phyloP scores from a whole-genome alignment of 2,888 invertebrate genomes.

The Unio delphinus region DNA sequence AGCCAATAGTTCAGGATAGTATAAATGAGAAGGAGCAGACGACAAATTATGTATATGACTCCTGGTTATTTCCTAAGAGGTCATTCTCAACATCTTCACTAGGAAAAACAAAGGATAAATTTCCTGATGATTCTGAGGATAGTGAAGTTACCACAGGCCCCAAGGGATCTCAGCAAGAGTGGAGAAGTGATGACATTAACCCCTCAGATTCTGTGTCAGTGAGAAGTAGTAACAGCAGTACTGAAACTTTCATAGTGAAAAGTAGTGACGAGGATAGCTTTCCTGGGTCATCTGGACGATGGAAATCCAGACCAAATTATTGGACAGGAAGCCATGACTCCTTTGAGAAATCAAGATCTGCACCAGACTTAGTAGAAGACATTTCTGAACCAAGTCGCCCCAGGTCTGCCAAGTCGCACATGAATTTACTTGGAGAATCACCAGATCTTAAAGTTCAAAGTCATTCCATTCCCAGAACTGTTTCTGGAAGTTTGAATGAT shows the following conservation, averaged over 20 bases:
- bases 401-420: slow-evolving; percentile 48
- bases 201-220: slow-evolving; percentile 13
- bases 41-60: too few relatives aligned
- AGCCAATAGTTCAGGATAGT: too few relatives aligned
- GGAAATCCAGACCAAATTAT: background rate
- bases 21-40: too few relatives aligned
- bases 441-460: slow-evolving; percentile 6
- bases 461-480: slow-evolving; percentile 32
- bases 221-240: slow-evolving; percentile 46
- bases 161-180: too few relatives aligned
- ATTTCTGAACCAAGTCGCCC: slow-evolving; percentile 26
- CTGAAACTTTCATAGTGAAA: slow-evolving; percentile 62
- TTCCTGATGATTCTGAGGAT: too few relatives aligned
- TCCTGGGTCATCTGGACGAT: slow-evolving; percentile 11
- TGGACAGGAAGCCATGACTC: background rate
- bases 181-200: slow-evolving; percentile 2
- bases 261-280: slow-evolving; percentile 48
- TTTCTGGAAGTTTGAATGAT: slow-evolving; percentile 42
- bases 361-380: slow-evolving; percentile 37
- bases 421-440: slow-evolving; percentile 9
- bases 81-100: too few relatives aligned
- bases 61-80: too few relatives aligned
- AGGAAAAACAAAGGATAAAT: too few relatives aligned
- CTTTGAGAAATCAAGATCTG: slow-evolving; percentile 40
- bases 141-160: too few relatives aligned